A percentile compares a stretch with the other conserved stretches of the same genome.
Conservation (phyloP, 2,888 invertebrate species). For the Leptinotarsa peninsularis region DNA sequence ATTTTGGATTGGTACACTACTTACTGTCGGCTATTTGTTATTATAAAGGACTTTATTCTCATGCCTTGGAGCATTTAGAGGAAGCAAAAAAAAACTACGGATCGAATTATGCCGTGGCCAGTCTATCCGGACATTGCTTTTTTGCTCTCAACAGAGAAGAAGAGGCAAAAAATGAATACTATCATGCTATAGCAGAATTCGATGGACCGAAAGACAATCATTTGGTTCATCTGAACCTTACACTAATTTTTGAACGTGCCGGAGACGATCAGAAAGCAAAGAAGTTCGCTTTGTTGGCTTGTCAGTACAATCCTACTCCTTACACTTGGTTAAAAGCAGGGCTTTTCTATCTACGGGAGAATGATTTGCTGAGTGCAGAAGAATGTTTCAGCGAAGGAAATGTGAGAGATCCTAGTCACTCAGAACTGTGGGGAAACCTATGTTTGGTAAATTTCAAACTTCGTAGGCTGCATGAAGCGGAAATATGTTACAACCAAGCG, state of each 20-base stretch:
- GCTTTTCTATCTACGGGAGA: conserved; percentile 54
- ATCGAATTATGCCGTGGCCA: conserved; percentile 57
- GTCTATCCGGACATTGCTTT: conserved; percentile 60
- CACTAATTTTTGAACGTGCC: conserved; percentile 51
- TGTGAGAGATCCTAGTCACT: conserved; percentile 58
- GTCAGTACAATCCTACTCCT: conserved; percentile 61
- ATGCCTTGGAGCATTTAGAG: conserved; percentile 60
- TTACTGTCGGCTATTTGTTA: conserved; percentile 60
- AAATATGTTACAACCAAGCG: conserved; percentile 61
- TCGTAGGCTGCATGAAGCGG: conserved; percentile 56
- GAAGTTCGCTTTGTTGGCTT: conserved; percentile 58
- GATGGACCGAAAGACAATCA: conserved; percentile 60
- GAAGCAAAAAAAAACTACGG: conserved; percentile 57
- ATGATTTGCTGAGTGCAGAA: conserved; percentile 62
- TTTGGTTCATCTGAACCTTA: conserved; percentile 58
- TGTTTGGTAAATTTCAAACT: conserved; percentile 62
- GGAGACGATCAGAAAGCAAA: conserved; percentile 58
- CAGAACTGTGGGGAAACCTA: conserved; percentile 63
- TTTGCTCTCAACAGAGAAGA: conserved; percentile 51
- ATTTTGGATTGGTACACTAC: conserved; percentile 59
- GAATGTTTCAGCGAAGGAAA: conserved; percentile 64
- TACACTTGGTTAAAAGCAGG: conserved; percentile 61
- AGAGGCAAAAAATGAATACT: conserved; percentile 57
- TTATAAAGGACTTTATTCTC: conserved; percentile 56
- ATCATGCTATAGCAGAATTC: conserved; percentile 56